These are phyloP conservation scores for Tetraodon nigroviridis DNA, from an alignment of 2,113 vertebrate genomes.

Conservation along the genomic window DNA sequence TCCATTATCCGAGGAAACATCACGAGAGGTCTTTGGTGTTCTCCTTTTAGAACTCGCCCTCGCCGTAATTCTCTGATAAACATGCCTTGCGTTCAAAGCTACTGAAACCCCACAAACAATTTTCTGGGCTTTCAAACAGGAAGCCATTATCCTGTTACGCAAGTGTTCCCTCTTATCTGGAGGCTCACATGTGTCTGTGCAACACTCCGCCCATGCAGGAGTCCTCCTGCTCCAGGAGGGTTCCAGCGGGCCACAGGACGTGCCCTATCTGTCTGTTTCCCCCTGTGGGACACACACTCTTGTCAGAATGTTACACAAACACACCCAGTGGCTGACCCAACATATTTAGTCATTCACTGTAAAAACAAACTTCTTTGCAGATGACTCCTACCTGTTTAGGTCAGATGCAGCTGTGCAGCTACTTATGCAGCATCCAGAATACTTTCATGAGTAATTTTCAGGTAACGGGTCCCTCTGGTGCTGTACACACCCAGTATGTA, in stretches of 20 bases:
- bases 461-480: no score
- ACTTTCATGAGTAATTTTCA: no score
- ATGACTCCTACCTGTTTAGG: no score
- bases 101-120: slow-evolving; percentile 50
- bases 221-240: slow-evolving; percentile 22
- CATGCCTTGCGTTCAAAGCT: slow-evolving; percentile 53
- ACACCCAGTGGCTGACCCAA: slow-evolving; percentile 46
- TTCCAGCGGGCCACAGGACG: slow-evolving; percentile 62
- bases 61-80: slow-evolving; percentile 53
- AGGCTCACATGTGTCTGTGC: slow-evolving; percentile 66
- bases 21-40: slow-evolving; percentile 43
- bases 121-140: slow-evolving; percentile 67
- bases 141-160: slow-evolving; percentile 68
- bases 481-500: no score
- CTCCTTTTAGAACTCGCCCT: slow-evolving; percentile 42
- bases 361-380: neutral
- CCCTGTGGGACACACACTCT: slow-evolving; percentile 37
- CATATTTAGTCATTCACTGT: neutral
- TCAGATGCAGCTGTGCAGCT: no score
- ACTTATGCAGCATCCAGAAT: no score
- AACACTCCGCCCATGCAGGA: slow-evolving; percentile 31
- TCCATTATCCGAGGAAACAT: slow-evolving; percentile 51
- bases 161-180: slow-evolving; percentile 65
- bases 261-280: slow-evolving; percentile 53
- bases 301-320: slow-evolving; percentile 34